Evolutionary conservation across 1,140 invertebrate species (phyloP), one percentile per base, ranked within the genome.

Genomic region (Apis dorsata): DNA sequence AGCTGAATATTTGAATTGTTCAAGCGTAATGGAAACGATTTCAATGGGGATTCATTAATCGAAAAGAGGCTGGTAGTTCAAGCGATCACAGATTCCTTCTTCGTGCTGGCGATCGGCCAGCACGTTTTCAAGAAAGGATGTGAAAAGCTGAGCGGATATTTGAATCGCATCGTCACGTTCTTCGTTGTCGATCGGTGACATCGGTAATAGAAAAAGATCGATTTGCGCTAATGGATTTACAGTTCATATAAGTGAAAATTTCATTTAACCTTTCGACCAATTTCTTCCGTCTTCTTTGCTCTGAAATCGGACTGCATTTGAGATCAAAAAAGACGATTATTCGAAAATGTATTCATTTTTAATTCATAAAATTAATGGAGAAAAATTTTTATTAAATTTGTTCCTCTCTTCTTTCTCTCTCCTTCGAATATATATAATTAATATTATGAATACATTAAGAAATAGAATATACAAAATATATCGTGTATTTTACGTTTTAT

Each of bases 131-230:
- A 57, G 51, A 15, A 57, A n/a, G 24, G 24, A 72, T 72, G 19
- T 72, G 24, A 19, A 72, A 72, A 72, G 70, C n/a, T 28, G 24
- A 17, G 0, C 24, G 24, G 53, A 11, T 34, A 72, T 72, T 72
- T 72, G 70, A 57, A 57, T 72, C 70, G 12, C 70, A 34, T 72
- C 70, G 70, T 55, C 70, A 72, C 70, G 70, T 72, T 13, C 70
- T 11, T 21, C 11, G 13, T 44, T 24, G n/a, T 51, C 69, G 69
- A 71, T 71, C 69, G n/a, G 53, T 72, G 70, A 72, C 70, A 72
- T 57, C 24, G 70, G 53, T 72, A 72, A 72, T 72, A 72, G 70
- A 55, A 72, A 66, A 24, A 53, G 70, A 28, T 28, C 53, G 70
- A 72, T 72, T 55, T 19, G 17, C n/a, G 24, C 55, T 55, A 72